phyloP scores from a whole-genome alignment of 2,113 vertebrate genomes.

The Indri indri region DNA sequence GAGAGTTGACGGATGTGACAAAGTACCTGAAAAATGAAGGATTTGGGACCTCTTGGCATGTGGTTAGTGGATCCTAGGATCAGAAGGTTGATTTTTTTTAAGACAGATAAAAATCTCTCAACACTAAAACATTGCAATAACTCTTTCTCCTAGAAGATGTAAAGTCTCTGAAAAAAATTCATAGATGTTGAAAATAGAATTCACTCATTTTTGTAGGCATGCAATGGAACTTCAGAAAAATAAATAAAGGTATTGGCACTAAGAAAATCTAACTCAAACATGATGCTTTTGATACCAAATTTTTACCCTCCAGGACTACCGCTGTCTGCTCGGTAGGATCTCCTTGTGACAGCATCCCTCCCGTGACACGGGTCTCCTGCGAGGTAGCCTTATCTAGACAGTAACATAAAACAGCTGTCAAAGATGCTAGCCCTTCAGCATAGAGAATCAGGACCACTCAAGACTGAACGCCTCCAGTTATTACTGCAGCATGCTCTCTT shows the following conservation, averaged over 20 bases:
- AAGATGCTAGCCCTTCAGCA: not conserved
- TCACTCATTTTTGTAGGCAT: not conserved
- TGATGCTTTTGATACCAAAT: not conserved
- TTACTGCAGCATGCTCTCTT: not conserved
- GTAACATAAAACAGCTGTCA: not conserved
- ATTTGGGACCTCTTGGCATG: not conserved
- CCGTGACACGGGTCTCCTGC: not conserved
- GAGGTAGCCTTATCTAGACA: not conserved
- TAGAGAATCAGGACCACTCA: not conserved
- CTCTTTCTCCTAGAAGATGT: not conserved
- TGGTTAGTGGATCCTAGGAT: not conserved
- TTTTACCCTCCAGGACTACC: too few relatives aligned
- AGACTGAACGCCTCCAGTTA: not conserved
- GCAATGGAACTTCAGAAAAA: not conserved
- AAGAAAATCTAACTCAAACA: not conserved
- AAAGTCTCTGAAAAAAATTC: not conserved
- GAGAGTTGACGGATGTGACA: not conserved
- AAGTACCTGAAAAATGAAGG: too few relatives aligned
- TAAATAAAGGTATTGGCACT: not conserved
- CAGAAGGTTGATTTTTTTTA: not conserved
- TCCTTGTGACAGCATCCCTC: fast-evolving
- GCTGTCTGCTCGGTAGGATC: too few relatives aligned
- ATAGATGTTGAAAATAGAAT: not conserved
- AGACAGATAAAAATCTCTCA: not conserved
- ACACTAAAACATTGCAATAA: not conserved